Conservation (phyloP, 2,113 vertebrate genomes). For the Desmodus rotundus region DNA sequence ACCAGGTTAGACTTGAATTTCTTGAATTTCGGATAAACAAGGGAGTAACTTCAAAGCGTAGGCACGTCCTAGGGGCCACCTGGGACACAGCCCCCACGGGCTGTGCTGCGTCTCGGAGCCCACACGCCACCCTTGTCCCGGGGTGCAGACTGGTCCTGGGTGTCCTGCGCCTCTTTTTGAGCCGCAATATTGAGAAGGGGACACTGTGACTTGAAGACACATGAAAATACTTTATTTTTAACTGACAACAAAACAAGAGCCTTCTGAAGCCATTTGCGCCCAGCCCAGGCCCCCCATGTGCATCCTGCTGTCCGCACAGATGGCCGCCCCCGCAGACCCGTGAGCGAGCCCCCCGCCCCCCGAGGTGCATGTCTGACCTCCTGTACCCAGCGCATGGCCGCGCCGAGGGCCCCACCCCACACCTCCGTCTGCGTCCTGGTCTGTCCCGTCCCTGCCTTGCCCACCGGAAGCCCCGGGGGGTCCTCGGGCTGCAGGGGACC, state of each 20-base stretch:
- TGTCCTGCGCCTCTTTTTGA: slow-evolving; percentile 15
- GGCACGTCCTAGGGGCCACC: neutral
- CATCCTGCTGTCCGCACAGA: slow-evolving; percentile 74
- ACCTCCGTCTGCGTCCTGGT: slow-evolving; percentile 11
- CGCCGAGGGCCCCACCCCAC: slow-evolving; percentile 7
- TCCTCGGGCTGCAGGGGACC: neutral
- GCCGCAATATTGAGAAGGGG: slow-evolving; percentile 39
- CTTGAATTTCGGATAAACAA: neutral
- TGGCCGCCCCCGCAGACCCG: slow-evolving; percentile 63
- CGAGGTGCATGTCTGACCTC: slow-evolving; percentile 88
- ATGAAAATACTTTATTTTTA: slow-evolving; percentile 63
- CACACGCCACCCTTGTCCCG: neutral
- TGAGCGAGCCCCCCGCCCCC: slow-evolving; percentile 39
- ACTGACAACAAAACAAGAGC: slow-evolving; percentile 54
- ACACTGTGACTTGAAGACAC: slow-evolving; percentile 73
- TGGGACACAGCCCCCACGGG: neutral
- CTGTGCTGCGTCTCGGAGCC: neutral
- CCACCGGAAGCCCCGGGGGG: neutral
- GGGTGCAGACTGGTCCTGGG: neutral
- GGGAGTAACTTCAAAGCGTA: neutral
- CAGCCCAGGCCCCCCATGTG: neutral
- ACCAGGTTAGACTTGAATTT: neutral
- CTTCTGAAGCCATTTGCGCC: slow-evolving; percentile 77
- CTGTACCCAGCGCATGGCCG: slow-evolving; percentile 90
- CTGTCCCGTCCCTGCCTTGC: too few species aligned